Evolutionary conservation across 2,888 invertebrate species (phyloP).

Genomic region (Linnaemya vulpina): DNA sequence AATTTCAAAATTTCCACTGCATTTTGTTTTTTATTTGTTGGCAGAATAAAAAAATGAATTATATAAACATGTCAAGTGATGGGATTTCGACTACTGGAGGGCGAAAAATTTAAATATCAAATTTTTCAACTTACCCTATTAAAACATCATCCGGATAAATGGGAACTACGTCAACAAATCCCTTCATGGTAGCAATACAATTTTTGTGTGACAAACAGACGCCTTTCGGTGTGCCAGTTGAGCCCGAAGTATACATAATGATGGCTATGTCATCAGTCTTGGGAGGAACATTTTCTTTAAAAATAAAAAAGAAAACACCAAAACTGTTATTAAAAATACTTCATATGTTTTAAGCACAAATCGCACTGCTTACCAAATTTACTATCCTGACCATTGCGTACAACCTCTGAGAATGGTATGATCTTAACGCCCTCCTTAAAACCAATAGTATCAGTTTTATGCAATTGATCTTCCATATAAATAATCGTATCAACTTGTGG

Average conservation of each 20-base stretch:
- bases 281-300: constrained; percentile 86
- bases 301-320: constrained; percentile 47
- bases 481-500: constrained; percentile 91
- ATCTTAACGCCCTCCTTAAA: constrained; percentile 89
- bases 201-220: constrained; percentile 92
- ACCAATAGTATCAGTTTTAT: constrained; percentile 87
- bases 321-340: not conserved
- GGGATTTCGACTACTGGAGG: no score
- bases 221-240: constrained; percentile 97
- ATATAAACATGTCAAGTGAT: no score
- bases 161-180: constrained; percentile 90
- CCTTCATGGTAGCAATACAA: constrained; percentile 90
- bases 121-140: constrained; percentile 85
- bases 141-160: constrained; percentile 91
- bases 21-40: no score
- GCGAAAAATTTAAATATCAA: not conserved
- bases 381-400: constrained; percentile 85
- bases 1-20: no score
- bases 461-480: constrained; percentile 94
- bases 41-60: no score
- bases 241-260: constrained; percentile 99
- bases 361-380: constrained; percentile 82
- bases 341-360: not conserved
- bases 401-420: constrained; percentile 89
- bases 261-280: constrained; percentile 92